A percentile compares a stretch with the other conserved stretches of the same genome.
phyloP scores from a whole-genome alignment of 1,140 invertebrate genomes.

The Lineus longissimus region DNA sequence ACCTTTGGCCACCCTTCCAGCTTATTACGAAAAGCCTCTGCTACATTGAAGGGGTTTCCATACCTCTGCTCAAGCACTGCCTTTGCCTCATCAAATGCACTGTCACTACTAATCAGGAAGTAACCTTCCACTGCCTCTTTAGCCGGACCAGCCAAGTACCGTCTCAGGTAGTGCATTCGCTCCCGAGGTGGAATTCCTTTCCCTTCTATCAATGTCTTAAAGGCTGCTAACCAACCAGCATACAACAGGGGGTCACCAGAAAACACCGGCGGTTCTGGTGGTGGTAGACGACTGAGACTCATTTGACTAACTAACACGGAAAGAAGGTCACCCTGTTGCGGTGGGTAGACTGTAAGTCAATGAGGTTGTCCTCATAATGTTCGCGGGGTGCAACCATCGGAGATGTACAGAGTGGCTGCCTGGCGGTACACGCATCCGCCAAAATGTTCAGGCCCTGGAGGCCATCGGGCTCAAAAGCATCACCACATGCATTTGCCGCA shows the following conservation, averaged over 20 bases:
- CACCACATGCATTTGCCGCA: too few relatives aligned
- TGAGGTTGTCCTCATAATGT: too few relatives aligned
- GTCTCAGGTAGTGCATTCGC: constrained; percentile 9
- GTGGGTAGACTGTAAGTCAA: too few relatives aligned
- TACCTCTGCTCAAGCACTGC: constrained; percentile 10
- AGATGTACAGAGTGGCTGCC: too few relatives aligned
- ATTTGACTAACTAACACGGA: too few relatives aligned
- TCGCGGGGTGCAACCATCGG: too few relatives aligned
- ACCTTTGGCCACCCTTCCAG: constrained; percentile 15
- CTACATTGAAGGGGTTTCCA: constrained; percentile 15
- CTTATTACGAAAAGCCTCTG: constrained; percentile 13
- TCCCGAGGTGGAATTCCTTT: neutral
- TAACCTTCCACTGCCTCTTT: constrained; percentile 9
- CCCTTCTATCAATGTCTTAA: constrained; percentile 4
- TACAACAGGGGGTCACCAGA: constrained; percentile 22
- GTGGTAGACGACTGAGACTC: constrained; percentile 11
- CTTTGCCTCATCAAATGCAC: constrained; percentile 12
- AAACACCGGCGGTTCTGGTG: constrained; percentile 26
- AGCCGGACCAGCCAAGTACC: constrained; percentile 9
- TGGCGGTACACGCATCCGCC: too few relatives aligned
- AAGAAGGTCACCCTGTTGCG: too few relatives aligned
- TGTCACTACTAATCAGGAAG: constrained; percentile 8
- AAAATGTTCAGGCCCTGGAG: too few relatives aligned
- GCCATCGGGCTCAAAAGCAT: too few relatives aligned
- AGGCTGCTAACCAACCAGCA: constrained; percentile 8